Evolutionary conservation across 2,888 invertebrate species (phyloP).

Genomic region (Gibbula magus): DNA sequence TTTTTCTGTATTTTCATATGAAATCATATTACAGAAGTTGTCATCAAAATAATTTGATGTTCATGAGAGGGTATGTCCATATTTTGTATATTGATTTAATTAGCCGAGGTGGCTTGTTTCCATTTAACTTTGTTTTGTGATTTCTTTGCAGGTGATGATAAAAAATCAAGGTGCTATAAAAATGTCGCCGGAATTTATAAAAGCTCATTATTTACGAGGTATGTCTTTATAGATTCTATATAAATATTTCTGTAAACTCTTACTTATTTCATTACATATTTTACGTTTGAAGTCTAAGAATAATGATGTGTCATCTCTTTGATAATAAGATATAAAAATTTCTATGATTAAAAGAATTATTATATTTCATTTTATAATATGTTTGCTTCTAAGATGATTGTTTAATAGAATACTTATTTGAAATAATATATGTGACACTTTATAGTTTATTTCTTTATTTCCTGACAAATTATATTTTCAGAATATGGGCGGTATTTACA

Average conservation of each 20-base stretch:
- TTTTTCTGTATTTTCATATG: too few relatives aligned
- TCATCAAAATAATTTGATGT: too few relatives aligned
- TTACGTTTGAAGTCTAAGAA: too few relatives aligned
- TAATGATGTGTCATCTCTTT: too few relatives aligned
- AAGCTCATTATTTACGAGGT: slow-evolving; percentile 68
- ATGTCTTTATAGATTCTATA: slow-evolving; percentile 3
- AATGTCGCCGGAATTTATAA: slow-evolving; percentile 64
- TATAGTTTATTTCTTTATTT: background rate
- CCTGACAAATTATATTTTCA: slow-evolving; percentile 35
- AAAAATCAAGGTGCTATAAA: slow-evolving; percentile 54
- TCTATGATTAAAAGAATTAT: too few relatives aligned
- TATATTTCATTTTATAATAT: too few relatives aligned
- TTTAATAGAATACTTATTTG: background rate
- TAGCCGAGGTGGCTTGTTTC: too few relatives aligned
- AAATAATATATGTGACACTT: slow-evolving; percentile 45
- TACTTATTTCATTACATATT: background rate
- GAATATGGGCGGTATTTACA: slow-evolving; percentile 69
- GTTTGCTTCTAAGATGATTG: too few relatives aligned
- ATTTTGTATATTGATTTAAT: too few relatives aligned
- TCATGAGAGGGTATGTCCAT: too few relatives aligned
- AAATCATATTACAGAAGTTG: too few relatives aligned
- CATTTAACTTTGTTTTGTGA: background rate
- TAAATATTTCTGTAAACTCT: background rate
- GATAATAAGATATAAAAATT: too few relatives aligned
- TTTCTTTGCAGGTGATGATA: slow-evolving; percentile 56